Base-by-base conservation (phyloP, 2,888 invertebrate genomes). In the Invenusta paracnida region DNA sequence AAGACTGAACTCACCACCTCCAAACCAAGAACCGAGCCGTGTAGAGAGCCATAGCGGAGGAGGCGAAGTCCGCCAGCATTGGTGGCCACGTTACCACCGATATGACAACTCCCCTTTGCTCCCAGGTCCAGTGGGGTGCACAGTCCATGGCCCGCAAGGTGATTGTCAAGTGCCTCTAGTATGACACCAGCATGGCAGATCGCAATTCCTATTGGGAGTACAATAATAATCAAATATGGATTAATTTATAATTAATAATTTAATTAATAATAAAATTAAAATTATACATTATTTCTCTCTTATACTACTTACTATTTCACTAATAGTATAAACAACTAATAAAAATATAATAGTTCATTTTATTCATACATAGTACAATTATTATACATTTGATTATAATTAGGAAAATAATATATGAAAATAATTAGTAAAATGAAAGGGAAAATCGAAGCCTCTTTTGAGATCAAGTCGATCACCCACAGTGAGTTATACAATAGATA, bases 81-180 rank as follows among this genome's bases (percentile, higher is more conserved):
- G 17, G 98, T 98, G 66, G 97, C 95, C 29, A 97, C 93, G 91
- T 98, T 98, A 25, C 98, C 98, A 25, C 98, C 98, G 88, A 98
- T 95, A 85, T 97, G 95, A 90, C 97, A 98, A 86, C 95, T 95
- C 30, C 96, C 97, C 92, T 98, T 98, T 0, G 98, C 97, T 0
- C 98, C 98, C 87, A 99, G 93, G 92, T 99, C 99, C 86, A 98
- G 91, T 0, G 99, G 99, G 94, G 98, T 96, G 91, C 96, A 96
- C 67, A 96, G 93, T n/a, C 94, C 94, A 85, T 93, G 92, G 2
- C 95, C 94, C 0, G 93, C 93, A 0, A 96, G 93, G 89, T 94
- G 93, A 85, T 94, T 93, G 89, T 98, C 96, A 81, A 98, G 91
- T 83, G 93, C 94, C 92, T 97, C 96, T 87, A 99, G 92, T 85